Evolutionary conservation across 2,113 vertebrate genomes (phyloP), one percentile per base, ranked within the genome.

Genomic region (Catagonus wagneri): DNA sequence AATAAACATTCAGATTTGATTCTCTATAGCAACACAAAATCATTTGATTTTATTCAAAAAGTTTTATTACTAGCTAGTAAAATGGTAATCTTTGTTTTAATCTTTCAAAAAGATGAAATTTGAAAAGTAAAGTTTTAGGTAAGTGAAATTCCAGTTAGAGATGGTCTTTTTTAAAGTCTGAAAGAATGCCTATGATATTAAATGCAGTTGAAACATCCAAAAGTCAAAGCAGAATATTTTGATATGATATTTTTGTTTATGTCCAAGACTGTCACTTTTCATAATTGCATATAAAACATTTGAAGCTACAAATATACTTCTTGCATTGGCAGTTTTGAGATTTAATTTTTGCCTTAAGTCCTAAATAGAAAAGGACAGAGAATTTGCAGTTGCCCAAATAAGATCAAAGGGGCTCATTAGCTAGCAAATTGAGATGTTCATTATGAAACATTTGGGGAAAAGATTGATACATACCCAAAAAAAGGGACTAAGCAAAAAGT

Each of bases 171-270:
- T 58, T 39, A 96, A 93, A 83, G 36, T 39, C 39, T 80, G 56
- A 36, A 83, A 74, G 19, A 36, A 20, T 52, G 12, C 0, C 15
- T 91, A 10, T 13, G 7, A 14, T 78, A 66, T 60, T 63, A 71
- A 93, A 87, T 22, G 2, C 32, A 83, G 78, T 1, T 44, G 10
- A 87, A 15, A 65, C 54, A 44, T 83, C 56, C 58, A 34, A 34
- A 81, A 66, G 36, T 79, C 16, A 90, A 93, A 71, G 65, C 8
- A 69, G 34, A 72, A 0, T 25, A 89, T 69, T 95, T 85, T 72
- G 39, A 84, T 95, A 25, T n/a, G 3, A 83, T 44, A 81, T 91
- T 95, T 85, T 92, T 85, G n/a, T 60, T 71, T 23, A 58, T 72
- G 44, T 22, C 13, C n/a, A 79, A 94, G 54, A n/a, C 12, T 58